These are phyloP conservation scores for Azorinus chamasolen DNA, from an alignment of 2,888 invertebrate genomes.

Conservation along the genomic window DNA sequence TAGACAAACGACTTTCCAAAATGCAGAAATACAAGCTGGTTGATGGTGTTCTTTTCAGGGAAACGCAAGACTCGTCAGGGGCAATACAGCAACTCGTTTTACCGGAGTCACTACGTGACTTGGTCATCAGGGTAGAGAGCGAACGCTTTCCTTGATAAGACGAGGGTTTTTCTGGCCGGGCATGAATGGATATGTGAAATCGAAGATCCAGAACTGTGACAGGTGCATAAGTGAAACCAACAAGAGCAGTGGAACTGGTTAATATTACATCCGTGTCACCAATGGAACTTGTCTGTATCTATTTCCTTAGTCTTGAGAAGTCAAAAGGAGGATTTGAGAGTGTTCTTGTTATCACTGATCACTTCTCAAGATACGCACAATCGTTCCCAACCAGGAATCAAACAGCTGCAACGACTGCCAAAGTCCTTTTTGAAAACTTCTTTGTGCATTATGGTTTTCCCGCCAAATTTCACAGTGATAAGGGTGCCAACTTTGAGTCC, in stretches of 20 bases:
- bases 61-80: neutral
- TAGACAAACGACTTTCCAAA: no score
- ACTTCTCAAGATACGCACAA: conserved; percentile 27
- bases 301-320: conserved; percentile 16
- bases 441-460: no score
- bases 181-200: no score
- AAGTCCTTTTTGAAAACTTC: conserved; percentile 24
- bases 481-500: conserved; percentile 24
- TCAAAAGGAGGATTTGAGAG: conserved; percentile 28
- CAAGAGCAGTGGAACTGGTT: conserved; percentile 1
- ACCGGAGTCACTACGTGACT: conserved; percentile 8
- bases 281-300: conserved; percentile 33
- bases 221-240: conserved; percentile 3
- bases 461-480: conserved; percentile 18
- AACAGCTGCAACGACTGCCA: conserved; percentile 30
- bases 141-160: no score
- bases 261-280: conserved; percentile 11
- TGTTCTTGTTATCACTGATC: conserved; percentile 34
- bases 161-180: conserved; percentile 28
- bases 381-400: conserved; percentile 27
- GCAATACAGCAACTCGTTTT: conserved; percentile 2
- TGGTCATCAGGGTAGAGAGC: conserved; percentile 32
- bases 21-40: conserved; percentile 20
- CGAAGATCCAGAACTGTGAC: conserved; percentile 1
- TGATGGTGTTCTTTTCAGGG: no score